A percentile compares a stretch with the other conserved stretches of the same genome.
Conservation (phyloP, 2,888 invertebrate genomes). For the Seira ritae region DNA sequence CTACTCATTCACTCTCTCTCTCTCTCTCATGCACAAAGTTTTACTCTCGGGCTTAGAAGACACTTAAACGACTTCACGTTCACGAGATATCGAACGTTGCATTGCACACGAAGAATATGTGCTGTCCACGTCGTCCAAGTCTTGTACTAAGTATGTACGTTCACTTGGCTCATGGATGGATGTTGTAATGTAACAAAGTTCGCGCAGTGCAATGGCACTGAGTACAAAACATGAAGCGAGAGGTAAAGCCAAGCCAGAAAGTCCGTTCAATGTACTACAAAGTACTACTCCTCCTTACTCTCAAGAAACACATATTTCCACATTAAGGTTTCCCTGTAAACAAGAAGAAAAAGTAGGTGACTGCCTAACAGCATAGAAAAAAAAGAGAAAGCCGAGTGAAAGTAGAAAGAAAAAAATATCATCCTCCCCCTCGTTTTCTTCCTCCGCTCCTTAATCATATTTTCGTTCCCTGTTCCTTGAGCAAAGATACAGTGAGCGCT, state of each 20-base stretch:
- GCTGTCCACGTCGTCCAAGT: too few species aligned
- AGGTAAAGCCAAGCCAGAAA: too few species aligned
- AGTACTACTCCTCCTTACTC: background rate
- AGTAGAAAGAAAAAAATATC: background rate
- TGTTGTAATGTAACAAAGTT: background rate
- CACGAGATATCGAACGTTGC: too few species aligned
- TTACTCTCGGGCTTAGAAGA: slow-evolving; percentile 1
- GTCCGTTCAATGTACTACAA: background rate
- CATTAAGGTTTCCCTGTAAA: background rate
- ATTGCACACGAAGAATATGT: too few species aligned
- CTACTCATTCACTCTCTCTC: background rate
- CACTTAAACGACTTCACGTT: too few species aligned
- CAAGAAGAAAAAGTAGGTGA: background rate
- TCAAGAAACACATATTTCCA: background rate
- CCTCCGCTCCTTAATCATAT: too few species aligned
- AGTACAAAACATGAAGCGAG: too few species aligned
- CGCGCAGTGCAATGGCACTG: background rate
- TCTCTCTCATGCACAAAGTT: slow-evolving; percentile 10
- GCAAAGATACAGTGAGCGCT: background rate
- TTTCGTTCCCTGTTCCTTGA: too few species aligned
- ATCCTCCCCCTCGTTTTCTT: background rate
- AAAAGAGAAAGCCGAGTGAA: background rate
- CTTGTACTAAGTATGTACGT: background rate
- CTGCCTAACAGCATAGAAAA: background rate
- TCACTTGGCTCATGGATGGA: background rate